Base-by-base conservation (phyloP, 2,113 vertebrate species). In the Stigmatopora nigra region DNA sequence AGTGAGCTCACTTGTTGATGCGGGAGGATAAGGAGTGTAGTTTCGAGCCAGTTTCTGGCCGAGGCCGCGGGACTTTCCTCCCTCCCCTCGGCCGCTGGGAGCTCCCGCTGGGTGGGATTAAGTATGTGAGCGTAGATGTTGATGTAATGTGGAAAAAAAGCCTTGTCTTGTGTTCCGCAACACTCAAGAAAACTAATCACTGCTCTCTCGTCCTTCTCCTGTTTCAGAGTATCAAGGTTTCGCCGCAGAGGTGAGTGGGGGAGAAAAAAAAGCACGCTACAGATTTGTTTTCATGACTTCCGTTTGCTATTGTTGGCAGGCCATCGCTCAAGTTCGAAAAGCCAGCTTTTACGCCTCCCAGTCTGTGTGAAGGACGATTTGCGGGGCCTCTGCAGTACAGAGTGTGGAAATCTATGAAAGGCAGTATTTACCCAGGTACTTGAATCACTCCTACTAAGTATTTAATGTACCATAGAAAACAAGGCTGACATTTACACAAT, bases 381-480 rank as follows among this genome's bases (percentile, higher is more conserved):
- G 90, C 89, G 0, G 91, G 91, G 16, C 91, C 91, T 1, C 84
- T 92, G 65, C 91, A 92, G 79, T 92, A 92, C 77, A 77, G 89
- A 63, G 91, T 90, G 41, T 92, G 91, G 91, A 92, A 92, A 72
- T 91, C 87, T 35, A 88, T 92, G 78, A 92, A 89, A 78, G 87
- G 88, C 70, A 90, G 86, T 77, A 71, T 92, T 61, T 91, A 91
- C 69, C 91, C 91, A 91, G 91, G 91, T 92, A 79, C n/a, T 48
- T 47, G 4, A 47, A 35, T 48, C 0, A 12, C 12, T 63, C 17
- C 36, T 20, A 62, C 20, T 11, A 45, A 56, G 51, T 16, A 19
- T 14, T 59, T 10, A 31, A 44, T 11, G 15, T 10, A 41, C 16
- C n/a, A n/a, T 49, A 59, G 47, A 53, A 41, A 59, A 5, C 38